These are phyloP conservation scores for Dendrocincla fuliginosa DNA, from an alignment of 2,797 vertebrate species.

Conservation along the genomic window DNA sequence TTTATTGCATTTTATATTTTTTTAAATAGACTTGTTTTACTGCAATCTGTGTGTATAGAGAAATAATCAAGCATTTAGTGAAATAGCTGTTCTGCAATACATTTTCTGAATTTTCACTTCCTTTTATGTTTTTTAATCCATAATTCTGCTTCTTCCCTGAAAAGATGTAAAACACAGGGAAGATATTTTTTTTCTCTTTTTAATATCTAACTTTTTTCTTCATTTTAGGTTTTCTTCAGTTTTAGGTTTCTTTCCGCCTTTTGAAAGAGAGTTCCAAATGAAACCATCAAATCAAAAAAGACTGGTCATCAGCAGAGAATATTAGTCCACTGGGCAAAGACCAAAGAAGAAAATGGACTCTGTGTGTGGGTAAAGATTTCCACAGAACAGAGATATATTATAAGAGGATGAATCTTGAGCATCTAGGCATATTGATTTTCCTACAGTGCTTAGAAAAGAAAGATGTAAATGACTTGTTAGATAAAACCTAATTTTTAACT, in stretches of 20 bases:
- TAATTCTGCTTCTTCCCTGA: not conserved
- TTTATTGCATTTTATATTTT: not conserved
- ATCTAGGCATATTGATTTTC: not conserved
- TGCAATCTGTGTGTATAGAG: not conserved
- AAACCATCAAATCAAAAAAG: not conserved
- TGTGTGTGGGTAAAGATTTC: not conserved
- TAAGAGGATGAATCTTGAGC: not conserved
- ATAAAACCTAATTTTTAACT: not conserved
- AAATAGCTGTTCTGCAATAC: not conserved
- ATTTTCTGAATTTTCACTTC: not conserved
- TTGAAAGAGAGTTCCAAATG: not conserved
- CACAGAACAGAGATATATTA: not conserved
- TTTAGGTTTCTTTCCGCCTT: not conserved
- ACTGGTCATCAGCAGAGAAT: not conserved
- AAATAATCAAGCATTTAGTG: not conserved
- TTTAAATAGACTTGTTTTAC: not conserved
- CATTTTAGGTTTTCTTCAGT: not conserved
- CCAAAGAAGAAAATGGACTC: not conserved
- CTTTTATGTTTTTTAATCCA: not conserved
- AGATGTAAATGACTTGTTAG: not conserved
- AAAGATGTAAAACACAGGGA: not conserved
- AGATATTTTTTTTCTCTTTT: not conserved
- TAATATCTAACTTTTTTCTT: not conserved
- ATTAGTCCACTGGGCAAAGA: not conserved
- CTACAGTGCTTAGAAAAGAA: not conserved